phyloP scores from a whole-genome alignment of 1,140 invertebrate genomes.

The Mylabris phalerata region DNA sequence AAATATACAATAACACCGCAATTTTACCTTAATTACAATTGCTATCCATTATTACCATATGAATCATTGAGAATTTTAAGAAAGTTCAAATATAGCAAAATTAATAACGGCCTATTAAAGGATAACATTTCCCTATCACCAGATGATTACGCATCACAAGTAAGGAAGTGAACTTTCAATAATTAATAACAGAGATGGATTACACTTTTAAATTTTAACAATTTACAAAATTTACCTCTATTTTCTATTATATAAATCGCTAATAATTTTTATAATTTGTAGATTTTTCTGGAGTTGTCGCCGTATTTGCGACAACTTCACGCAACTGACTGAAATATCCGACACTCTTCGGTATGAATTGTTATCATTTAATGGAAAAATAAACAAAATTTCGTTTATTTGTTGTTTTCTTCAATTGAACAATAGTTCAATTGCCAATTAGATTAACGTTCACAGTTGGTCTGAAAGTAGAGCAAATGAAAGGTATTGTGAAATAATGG shows the following conservation, averaged over 20 bases:
- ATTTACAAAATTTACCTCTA: not conserved
- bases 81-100: conserved; percentile 6
- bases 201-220: no score
- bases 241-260: not conserved
- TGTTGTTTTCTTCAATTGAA: no score
- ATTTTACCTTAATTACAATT: not conserved
- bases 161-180: not conserved
- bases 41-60: conserved; percentile 8
- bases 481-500: conserved; percentile 12
- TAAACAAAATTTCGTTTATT: no score
- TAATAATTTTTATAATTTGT: conserved; percentile 4
- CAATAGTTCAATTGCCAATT: no score
- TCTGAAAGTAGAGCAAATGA: conserved; percentile 13
- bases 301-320: conserved; percentile 12
- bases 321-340: conserved; percentile 1
- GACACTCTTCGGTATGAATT: no score
- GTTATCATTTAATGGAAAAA: no score
- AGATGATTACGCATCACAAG: conserved; percentile 3
- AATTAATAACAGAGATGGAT: not conserved
- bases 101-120: not conserved
- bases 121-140: not conserved
- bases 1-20: not conserved
- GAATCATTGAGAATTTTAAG: conserved; percentile 7
- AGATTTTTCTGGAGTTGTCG: conserved; percentile 14
- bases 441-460: not conserved